phyloP scores from a whole-genome alignment of 2,888 invertebrate genomes.

The Latrodectus elegans region DNA sequence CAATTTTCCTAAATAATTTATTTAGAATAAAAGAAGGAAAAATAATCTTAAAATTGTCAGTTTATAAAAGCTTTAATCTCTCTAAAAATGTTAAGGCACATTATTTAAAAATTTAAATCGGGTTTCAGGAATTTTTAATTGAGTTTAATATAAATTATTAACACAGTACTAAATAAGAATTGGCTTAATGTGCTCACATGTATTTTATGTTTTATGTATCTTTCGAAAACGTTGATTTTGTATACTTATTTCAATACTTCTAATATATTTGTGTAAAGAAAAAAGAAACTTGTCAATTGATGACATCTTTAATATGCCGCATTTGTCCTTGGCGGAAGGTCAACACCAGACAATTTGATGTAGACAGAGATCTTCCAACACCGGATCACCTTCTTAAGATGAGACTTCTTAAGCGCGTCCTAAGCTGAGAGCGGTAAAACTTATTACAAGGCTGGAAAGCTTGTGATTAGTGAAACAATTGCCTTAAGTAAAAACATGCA shows the following conservation, averaged over 20 bases:
- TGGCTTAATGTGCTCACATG: too few species aligned
- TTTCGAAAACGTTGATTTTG: too few species aligned
- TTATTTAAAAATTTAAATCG: background rate
- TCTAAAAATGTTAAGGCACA: background rate
- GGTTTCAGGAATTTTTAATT: background rate
- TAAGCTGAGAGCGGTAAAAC: slow-evolving; percentile 11
- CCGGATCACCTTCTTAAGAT: background rate
- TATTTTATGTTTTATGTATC: too few species aligned
- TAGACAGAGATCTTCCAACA: slow-evolving; percentile 9
- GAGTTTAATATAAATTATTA: too few species aligned
- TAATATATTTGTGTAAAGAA: too few species aligned
- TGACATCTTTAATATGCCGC: too few species aligned
- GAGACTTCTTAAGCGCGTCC: too few species aligned
- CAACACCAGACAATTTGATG: slow-evolving; percentile 6
- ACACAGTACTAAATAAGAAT: too few species aligned
- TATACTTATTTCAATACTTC: too few species aligned
- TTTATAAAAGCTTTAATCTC: background rate
- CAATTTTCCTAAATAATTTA: too few species aligned
- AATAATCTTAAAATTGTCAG: background rate
- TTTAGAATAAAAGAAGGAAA: background rate
- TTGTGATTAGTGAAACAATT: slow-evolving; percentile 30
- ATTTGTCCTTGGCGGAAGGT: background rate
- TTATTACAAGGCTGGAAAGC: slow-evolving; percentile 36
- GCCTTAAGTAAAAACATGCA: slow-evolving; percentile 22
- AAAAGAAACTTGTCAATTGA: too few species aligned